Conservation (phyloP, 2,797 vertebrate genomes). For the Parotocinclus haroldoi region DNA sequence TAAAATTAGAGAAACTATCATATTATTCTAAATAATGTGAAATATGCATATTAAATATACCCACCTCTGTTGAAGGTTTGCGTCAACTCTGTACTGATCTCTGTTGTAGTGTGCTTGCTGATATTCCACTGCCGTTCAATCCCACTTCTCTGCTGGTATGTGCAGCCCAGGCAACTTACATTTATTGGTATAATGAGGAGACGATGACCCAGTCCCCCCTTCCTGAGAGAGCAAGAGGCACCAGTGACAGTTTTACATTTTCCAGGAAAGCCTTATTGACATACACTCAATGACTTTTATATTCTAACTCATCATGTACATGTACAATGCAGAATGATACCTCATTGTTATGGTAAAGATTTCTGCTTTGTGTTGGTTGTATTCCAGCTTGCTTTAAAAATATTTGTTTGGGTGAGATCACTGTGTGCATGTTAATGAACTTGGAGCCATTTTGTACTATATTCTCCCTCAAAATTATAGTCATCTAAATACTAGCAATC, state of each 20-base stretch:
- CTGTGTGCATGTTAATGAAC: constrained; percentile 80
- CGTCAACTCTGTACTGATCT: constrained; percentile 36
- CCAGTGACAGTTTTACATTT: constrained; percentile 24
- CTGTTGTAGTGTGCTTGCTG: constrained; percentile 27
- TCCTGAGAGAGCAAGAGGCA: constrained; percentile 10
- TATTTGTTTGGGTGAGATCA: constrained; percentile 33
- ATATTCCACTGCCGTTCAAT: constrained; percentile 55
- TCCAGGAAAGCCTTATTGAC: constrained; percentile 1
- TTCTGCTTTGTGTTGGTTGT: background rate
- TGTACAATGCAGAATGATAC: background rate
- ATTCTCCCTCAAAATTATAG: background rate
- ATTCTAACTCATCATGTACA: background rate
- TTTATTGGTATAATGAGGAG: constrained; percentile 26
- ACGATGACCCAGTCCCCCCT: constrained; percentile 1
- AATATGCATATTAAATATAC: constrained; percentile 17
- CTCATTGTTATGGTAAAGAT: background rate
- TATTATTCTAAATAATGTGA: too few relatives aligned
- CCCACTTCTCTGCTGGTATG: constrained; percentile 36
- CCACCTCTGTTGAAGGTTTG: constrained; percentile 61
- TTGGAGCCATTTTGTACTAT: constrained; percentile 67
- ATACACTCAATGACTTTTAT: background rate
- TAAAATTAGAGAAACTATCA: too few relatives aligned
- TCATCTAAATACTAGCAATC: too few relatives aligned
- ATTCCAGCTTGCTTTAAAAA: constrained; percentile 2
- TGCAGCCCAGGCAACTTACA: constrained; percentile 11